These are phyloP conservation scores for Cochlearius cochlearius DNA, from an alignment of 2,113 vertebrate species.

Conservation along the genomic window DNA sequence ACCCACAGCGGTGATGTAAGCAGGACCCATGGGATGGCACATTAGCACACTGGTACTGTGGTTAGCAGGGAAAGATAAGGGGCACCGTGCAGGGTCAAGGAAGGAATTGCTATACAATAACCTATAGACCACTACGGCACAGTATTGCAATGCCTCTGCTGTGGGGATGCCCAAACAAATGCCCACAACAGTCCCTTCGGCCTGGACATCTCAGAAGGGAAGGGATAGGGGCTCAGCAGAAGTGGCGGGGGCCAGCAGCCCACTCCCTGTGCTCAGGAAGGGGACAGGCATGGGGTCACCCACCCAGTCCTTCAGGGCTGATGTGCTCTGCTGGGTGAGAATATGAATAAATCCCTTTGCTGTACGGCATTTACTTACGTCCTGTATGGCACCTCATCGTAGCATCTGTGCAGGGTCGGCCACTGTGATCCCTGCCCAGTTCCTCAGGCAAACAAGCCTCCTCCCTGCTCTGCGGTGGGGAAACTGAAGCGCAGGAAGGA, in stretches of 20 bases:
- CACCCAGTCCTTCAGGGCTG: not conserved
- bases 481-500: not conserved
- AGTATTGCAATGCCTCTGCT: not conserved
- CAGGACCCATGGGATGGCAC: not conserved
- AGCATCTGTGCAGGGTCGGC: not conserved
- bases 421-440: not conserved
- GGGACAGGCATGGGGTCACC: not conserved
- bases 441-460: not conserved
- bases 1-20: not conserved
- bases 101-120: not conserved
- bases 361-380: not conserved
- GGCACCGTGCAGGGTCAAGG: not conserved
- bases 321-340: not conserved
- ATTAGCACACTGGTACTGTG: accelerated
- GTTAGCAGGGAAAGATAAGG: not conserved
- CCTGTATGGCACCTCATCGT: not conserved
- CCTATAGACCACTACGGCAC: accelerated
- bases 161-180: not conserved
- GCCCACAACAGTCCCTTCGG: not conserved
- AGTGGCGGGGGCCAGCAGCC: accelerated
- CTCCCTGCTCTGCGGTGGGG: not conserved
- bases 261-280: accelerated
- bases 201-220: not conserved
- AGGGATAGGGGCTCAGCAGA: not conserved
- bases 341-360: not conserved